Base-by-base conservation (phyloP, 2,888 invertebrate species). In the Tenthredo scrophulariae region DNA sequence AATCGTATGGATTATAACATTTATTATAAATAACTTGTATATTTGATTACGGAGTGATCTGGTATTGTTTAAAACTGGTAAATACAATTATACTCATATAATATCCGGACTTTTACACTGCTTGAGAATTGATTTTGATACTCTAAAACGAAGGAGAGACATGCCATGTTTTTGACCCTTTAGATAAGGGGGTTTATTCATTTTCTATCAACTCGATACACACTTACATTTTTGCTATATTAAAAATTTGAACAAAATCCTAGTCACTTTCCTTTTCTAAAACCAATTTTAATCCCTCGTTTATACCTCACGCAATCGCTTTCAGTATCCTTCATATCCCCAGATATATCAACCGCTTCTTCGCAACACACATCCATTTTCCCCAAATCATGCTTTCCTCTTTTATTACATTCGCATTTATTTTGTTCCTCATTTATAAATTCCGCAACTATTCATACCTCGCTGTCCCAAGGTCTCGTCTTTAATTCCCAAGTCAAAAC, bases 101-200 rank as follows among this genome's bases (percentile, higher is more conserved):
- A 77, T 70, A 84, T 84, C 7, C 18, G 46, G n/a, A 4, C 22
- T 67, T 84, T 83, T 67, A 75, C 50, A 22, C 10, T 5, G 7
- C 40, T 58, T 85, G 37, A 83, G 65, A 58, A 79, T 40, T 26
- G 82, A 87, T 87, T 85, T 86, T 85, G 85, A 84, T 67, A 65
- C 50, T 85, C 84, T 85, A 89, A 91, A 89, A 87, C 86, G 89
- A 88, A 89, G 91, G 90, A 91, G 91, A 90, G 91, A 91, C 90
- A 67, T 82, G 84, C 72, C 87, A 26, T 29, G 40, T 40, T 37
- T 54, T 46, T 43, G 29, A 43, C 67, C 70, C 84, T 75, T 85
- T 65, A 13, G 29, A 54, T 9, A 74, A 65, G 65, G 54, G 46
- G 40, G 50, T 46, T 37, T 77, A 29, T 26, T 46, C 22, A 29